Evolutionary conservation across 2,113 vertebrate genomes (phyloP).

Genomic region (Mirza zaza): DNA sequence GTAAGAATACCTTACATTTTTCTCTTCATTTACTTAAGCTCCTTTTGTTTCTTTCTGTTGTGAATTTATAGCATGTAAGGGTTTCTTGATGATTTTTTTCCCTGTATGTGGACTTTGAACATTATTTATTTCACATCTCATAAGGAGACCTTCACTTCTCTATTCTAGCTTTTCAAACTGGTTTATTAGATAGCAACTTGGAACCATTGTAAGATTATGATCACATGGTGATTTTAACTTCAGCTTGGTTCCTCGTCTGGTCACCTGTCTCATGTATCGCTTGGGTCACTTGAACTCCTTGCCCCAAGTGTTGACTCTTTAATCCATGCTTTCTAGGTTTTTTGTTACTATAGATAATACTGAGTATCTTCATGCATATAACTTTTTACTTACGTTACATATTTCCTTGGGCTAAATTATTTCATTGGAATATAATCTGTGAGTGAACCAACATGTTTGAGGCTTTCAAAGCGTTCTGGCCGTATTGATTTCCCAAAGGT

Average conservation of each 20-base stretch:
- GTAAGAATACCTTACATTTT: slow-evolving; percentile 75
- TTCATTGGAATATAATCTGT: not conserved
- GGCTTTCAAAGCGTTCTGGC: not conserved
- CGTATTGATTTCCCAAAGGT: not conserved
- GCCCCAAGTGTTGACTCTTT: not conserved
- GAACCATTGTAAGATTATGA: not conserved
- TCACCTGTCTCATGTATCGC: not conserved
- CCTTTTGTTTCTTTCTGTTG: not conserved
- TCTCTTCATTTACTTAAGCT: not conserved
- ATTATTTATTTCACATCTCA: not conserved
- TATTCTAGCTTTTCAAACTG: not conserved
- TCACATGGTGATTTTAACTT: not conserved
- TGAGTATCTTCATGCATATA: not conserved
- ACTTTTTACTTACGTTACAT: not conserved
- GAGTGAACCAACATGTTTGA: not conserved
- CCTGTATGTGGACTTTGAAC: not conserved
- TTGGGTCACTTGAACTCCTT: not conserved
- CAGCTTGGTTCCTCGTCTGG: fast-evolving
- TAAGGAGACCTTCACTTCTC: not conserved
- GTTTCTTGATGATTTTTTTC: not conserved
- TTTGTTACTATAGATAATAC: not conserved
- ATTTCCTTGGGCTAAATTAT: not conserved
- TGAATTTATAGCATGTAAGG: fast-evolving
- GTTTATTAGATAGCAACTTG: not conserved
- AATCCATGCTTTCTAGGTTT: not conserved